Evolutionary conservation across 2,113 vertebrate species (phyloP).

Genomic region (Notechis scutatus): DNA sequence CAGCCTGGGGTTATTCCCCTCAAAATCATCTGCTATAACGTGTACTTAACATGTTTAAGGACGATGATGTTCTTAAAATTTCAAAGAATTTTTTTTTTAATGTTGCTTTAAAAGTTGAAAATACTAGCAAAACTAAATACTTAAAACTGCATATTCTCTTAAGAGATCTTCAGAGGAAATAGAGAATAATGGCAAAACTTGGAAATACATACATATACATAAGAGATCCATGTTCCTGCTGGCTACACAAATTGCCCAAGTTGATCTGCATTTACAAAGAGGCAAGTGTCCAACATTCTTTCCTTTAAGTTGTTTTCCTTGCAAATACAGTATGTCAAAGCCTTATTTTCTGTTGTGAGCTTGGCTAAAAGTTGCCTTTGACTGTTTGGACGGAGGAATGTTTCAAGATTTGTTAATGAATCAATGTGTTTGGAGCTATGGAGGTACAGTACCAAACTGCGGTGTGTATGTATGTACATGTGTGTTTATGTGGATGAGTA

Average conservation of each 20-base stretch:
- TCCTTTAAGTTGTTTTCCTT: background rate
- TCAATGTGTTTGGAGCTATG: background rate
- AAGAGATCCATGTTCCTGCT: background rate
- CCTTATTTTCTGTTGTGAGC: background rate
- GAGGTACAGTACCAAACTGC: background rate
- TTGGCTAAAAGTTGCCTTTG: background rate
- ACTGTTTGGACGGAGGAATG: background rate
- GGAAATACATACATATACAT: background rate
- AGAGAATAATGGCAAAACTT: background rate
- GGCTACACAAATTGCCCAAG: background rate
- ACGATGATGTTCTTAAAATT: constrained; percentile 26
- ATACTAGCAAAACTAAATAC: background rate
- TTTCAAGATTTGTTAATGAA: background rate
- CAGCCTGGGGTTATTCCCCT: constrained; percentile 71
- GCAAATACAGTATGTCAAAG: background rate
- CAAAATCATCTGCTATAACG: constrained; percentile 71
- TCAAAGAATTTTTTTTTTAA: background rate
- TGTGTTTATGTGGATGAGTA: background rate
- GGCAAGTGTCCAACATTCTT: background rate
- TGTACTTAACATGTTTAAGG: constrained; percentile 30
- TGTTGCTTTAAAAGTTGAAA: background rate
- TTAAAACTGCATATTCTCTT: constrained; percentile 33
- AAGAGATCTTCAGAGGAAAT: constrained; percentile 11
- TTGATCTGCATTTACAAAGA: background rate
- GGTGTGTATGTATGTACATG: background rate